Conservation (phyloP, 2,888 invertebrate genomes). For the Halictus quadricinctus region DNA sequence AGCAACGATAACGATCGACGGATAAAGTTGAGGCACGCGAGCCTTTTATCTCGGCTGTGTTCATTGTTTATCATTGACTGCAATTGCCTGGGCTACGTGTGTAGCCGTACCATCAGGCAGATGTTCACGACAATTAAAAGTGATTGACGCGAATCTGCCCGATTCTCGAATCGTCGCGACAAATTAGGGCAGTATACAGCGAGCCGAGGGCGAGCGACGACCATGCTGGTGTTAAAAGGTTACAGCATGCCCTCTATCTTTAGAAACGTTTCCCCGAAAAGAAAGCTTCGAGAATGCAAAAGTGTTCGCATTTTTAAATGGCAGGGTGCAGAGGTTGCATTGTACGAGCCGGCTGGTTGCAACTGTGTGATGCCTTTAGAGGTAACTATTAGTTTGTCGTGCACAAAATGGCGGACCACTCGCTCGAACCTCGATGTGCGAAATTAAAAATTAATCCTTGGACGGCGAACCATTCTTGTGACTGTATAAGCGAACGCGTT, state of each 20-base stretch:
- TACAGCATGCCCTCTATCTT: conserved; percentile 61
- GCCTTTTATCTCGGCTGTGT: conserved; percentile 38
- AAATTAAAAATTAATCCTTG: neutral
- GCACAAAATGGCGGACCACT: neutral
- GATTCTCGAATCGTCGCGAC: conserved; percentile 47
- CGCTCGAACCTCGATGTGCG: neutral
- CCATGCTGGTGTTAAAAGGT: conserved; percentile 53
- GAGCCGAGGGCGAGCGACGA: conserved; percentile 30
- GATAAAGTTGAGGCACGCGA: conserved; percentile 37
- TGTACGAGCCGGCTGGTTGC: neutral
- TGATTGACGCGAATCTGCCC: conserved; percentile 67
- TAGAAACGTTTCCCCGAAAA: conserved; percentile 55
- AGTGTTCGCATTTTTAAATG: conserved; percentile 44
- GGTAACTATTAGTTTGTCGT: neutral
- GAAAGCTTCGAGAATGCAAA: conserved; percentile 46
- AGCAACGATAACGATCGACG: conserved; percentile 38
- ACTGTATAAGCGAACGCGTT: too few species aligned
- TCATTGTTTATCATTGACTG: conserved; percentile 54
- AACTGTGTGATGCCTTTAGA: neutral
- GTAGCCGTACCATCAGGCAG: conserved; percentile 44
- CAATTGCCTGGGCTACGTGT: conserved; percentile 42
- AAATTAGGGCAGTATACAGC: conserved; percentile 52
- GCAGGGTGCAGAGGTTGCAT: conserved; percentile 38
- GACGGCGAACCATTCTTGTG: too few species aligned
- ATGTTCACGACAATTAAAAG: conserved; percentile 69